Percentiles rank a stretch among this genome's conserved stretches.
phyloP scores from a whole-genome alignment of 2,797 vertebrate genomes.

The Taenioides sp. region DNA sequence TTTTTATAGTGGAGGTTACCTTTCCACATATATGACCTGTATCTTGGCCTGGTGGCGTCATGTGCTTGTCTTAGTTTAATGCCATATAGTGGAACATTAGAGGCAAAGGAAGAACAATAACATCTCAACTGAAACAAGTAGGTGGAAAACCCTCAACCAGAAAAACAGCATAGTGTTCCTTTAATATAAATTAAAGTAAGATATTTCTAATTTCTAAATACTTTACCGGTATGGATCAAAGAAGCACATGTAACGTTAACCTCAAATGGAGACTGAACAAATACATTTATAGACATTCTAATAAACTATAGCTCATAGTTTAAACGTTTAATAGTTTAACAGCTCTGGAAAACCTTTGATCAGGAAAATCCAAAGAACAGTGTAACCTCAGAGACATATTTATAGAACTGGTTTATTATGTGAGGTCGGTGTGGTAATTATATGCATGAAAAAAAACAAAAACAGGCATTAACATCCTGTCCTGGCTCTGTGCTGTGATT shows the following conservation, averaged over 20 bases:
- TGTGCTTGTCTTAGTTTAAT: background rate
- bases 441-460: background rate
- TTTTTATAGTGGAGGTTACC: no score
- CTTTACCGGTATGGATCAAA: background rate
- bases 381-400: background rate
- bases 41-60: no score
- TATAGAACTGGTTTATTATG: background rate
- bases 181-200: background rate
- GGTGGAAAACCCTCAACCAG: background rate
- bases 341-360: background rate
- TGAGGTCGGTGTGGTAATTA: background rate
- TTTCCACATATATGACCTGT: background rate
- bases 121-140: background rate
- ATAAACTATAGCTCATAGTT: background rate
- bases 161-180: background rate
- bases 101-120: no score
- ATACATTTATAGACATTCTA: background rate
- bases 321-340: background rate
- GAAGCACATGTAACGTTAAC: background rate
- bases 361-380: slow-evolving; percentile 10
- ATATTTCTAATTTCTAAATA: background rate
- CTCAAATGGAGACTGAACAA: background rate
- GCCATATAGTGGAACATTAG: background rate
- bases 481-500: slow-evolving; percentile 9
- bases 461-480: slow-evolving; percentile 2